phyloP scores from a whole-genome alignment of 1,140 invertebrate species.

The Hycleus cichorii region DNA sequence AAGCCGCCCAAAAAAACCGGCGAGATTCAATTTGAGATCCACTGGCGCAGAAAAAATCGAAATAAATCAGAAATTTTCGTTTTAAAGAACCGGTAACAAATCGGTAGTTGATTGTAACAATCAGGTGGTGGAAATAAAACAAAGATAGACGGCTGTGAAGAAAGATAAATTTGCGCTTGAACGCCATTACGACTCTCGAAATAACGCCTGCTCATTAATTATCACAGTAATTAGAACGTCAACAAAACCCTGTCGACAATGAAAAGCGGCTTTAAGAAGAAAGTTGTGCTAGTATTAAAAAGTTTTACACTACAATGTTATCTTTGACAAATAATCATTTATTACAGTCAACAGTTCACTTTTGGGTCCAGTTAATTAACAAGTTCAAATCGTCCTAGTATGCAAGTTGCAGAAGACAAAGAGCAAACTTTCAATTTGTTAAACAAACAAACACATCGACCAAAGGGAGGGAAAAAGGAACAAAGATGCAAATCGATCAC shows the following conservation, averaged over 20 bases:
- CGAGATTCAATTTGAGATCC: constrained; percentile 4
- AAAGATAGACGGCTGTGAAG: too few relatives aligned
- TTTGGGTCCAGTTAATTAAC: constrained; percentile 15
- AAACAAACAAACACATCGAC: not conserved
- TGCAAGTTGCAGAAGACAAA: constrained; percentile 4
- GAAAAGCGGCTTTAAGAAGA: not conserved
- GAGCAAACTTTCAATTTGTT: constrained; percentile 14
- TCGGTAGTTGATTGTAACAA: too few relatives aligned
- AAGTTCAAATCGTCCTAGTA: constrained; percentile 8
- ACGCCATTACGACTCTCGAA: not conserved
- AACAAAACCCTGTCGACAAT: not conserved
- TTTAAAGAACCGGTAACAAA: not conserved
- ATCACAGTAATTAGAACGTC: constrained; percentile 10
- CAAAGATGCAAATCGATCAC: constrained; percentile 5
- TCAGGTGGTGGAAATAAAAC: too few relatives aligned
- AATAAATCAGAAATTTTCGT: constrained; percentile 4
- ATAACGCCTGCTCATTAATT: constrained; percentile 5
- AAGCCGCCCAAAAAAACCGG: not conserved
- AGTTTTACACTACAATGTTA: constrained; percentile 10
- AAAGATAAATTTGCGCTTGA: too few relatives aligned
- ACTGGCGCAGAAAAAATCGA: not conserved
- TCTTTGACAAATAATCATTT: constrained; percentile 15
- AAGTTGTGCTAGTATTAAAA: constrained; percentile 7
- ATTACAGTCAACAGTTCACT: constrained; percentile 1
- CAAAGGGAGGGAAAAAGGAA: not conserved